Percentiles rank a stretch among this genome's conserved stretches.
These are phyloP conservation scores for Platyrinchus mystaceus DNA, from an alignment of 2,797 vertebrate species.

Conservation along the genomic window DNA sequence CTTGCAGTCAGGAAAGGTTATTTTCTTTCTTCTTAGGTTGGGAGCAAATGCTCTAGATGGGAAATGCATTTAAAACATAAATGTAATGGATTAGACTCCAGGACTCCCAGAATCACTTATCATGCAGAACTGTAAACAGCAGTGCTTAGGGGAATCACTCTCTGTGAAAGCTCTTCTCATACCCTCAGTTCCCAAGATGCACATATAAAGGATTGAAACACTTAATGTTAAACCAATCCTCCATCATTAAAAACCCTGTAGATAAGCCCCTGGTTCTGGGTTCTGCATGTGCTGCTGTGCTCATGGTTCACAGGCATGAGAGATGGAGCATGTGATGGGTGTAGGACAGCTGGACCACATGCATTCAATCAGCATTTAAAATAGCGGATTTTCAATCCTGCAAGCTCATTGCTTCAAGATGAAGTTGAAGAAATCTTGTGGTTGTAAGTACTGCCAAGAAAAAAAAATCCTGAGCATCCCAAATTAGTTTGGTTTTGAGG, in stretches of 20 bases:
- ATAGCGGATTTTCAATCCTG: not conserved
- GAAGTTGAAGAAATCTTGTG: not conserved
- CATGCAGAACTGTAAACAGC: slow-evolving; percentile 47
- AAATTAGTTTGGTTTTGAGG: not conserved
- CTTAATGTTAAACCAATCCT: slow-evolving; percentile 66
- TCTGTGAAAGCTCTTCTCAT: slow-evolving; percentile 56
- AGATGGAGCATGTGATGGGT: slow-evolving; percentile 20
- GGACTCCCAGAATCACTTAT: slow-evolving; percentile 41
- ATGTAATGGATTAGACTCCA: slow-evolving; percentile 46
- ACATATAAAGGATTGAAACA: slow-evolving; percentile 39
- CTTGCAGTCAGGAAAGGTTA: slow-evolving; percentile 14
- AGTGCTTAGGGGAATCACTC: slow-evolving; percentile 38
- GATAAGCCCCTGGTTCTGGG: slow-evolving; percentile 31
- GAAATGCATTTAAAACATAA: slow-evolving; percentile 49
- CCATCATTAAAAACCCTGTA: slow-evolving; percentile 48
- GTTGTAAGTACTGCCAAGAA: not conserved
- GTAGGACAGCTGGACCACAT: not conserved
- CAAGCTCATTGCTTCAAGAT: not conserved
- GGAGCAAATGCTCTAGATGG: slow-evolving; percentile 37
- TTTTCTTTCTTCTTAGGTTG: slow-evolving; percentile 41
- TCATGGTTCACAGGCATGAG: not conserved
- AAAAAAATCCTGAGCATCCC: not conserved
- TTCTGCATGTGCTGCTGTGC: not conserved
- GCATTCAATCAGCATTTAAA: slow-evolving; percentile 23
- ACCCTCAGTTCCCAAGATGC: slow-evolving; percentile 21